These are phyloP conservation scores for Mesitornis unicolor DNA, from an alignment of 2,113 vertebrate species.

Conservation along the genomic window DNA sequence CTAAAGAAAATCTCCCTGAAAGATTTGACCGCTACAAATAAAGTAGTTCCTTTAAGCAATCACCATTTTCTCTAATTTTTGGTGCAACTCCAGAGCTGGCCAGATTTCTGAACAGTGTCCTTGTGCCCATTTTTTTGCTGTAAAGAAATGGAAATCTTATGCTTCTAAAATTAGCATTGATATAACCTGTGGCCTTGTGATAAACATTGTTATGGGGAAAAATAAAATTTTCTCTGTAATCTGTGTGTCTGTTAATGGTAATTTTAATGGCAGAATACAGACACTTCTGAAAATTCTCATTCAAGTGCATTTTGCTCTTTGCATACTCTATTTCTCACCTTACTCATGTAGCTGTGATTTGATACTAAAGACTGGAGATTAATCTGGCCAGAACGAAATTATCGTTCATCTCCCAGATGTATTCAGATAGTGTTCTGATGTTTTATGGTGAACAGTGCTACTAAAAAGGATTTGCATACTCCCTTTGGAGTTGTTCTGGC, in stretches of 20 bases:
- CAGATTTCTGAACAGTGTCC: not conserved
- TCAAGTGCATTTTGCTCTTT: not conserved
- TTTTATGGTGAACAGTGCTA: conserved; percentile 12
- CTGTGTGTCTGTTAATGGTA: not conserved
- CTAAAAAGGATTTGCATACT: conserved; percentile 36
- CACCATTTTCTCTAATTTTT: not conserved
- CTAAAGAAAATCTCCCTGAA: not conserved
- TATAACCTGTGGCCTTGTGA: not conserved
- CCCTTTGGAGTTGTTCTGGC: conserved; percentile 41
- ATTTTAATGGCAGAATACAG: not conserved
- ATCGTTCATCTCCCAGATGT: conserved; percentile 24
- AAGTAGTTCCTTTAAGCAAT: not conserved
- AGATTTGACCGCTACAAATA: not conserved
- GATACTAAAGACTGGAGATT: not conserved
- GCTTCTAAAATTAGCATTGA: not conserved
- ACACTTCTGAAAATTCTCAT: not conserved
- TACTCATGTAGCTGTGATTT: not conserved
- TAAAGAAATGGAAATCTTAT: not conserved
- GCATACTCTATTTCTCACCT: not conserved
- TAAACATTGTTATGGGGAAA: not conserved
- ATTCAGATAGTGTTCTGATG: conserved; percentile 29
- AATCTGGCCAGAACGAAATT: conserved; percentile 18
- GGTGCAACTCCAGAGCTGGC: not conserved
- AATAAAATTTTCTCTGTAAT: not conserved
- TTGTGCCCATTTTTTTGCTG: not conserved